Conservation (phyloP, 2,113 vertebrate genomes). For the Oreochromis spilurus region DNA sequence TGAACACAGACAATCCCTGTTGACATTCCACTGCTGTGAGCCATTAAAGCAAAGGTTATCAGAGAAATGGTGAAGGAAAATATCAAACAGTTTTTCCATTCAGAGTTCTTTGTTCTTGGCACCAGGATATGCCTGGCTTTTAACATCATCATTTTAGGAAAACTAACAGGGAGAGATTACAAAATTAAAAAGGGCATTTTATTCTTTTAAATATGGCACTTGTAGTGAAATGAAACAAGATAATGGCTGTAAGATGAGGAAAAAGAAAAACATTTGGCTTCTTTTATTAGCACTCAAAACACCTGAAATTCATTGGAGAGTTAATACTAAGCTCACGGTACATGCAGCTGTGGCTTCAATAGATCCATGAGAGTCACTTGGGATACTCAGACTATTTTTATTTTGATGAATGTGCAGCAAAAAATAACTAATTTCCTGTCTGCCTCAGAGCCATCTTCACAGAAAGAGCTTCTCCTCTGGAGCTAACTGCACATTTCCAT, state of each 20-base stretch:
- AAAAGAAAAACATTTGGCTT: background rate
- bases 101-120: background rate
- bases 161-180: constrained; percentile 6
- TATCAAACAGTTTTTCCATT: background rate
- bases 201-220: constrained; percentile 24
- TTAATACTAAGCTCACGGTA: constrained; percentile 9
- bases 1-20: background rate
- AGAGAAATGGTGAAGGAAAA: constrained; percentile 25
- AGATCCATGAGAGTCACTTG: constrained; percentile 37
- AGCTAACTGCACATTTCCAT: constrained; percentile 50
- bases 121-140: background rate
- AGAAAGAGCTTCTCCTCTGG: constrained; percentile 22
- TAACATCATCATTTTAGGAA: background rate
- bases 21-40: background rate
- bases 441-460: constrained; percentile 49
- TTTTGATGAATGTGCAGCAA: constrained; percentile 59
- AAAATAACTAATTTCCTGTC: constrained; percentile 63
- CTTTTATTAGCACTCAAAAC: constrained; percentile 30
- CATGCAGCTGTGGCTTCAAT: constrained; percentile 46
- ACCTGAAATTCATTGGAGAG: constrained; percentile 45
- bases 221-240: constrained; percentile 12
- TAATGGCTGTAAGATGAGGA: constrained; percentile 7
- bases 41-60: constrained; percentile 52
- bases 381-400: constrained; percentile 59
- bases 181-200: constrained; percentile 22